Percentiles rank a stretch among this genome's conserved stretches.
Conservation (phyloP, 1,140 invertebrate species). For the Zaprionus capensis region DNA sequence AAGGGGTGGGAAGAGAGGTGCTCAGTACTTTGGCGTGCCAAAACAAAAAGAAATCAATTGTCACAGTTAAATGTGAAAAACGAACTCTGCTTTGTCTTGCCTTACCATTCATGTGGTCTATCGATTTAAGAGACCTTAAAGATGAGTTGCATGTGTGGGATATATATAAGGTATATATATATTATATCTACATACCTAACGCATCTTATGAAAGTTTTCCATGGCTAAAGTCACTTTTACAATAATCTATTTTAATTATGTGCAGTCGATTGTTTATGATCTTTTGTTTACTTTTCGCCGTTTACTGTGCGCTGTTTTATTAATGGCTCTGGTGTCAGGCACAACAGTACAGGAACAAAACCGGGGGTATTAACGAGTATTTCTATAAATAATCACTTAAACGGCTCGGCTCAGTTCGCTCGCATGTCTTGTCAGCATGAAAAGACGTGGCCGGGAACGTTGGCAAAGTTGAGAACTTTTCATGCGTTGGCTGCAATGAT, state of each 20-base stretch:
- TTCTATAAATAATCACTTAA: slow-evolving; percentile 51
- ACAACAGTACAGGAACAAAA: slow-evolving; percentile 11
- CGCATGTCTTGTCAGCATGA: slow-evolving; percentile 52
- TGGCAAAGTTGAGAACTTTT: slow-evolving; percentile 17
- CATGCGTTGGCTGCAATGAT: slow-evolving; percentile 41
- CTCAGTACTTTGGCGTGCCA: slow-evolving; percentile 7
- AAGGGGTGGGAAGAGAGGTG: background rate
- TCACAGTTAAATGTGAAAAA: slow-evolving; percentile 54
- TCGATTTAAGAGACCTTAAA: slow-evolving; percentile 47
- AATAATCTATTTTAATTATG: slow-evolving; percentile 43
- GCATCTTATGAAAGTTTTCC: slow-evolving; percentile 10
- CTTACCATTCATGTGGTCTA: slow-evolving; percentile 29
- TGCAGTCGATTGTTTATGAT: slow-evolving; percentile 36
- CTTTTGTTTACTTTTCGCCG: slow-evolving; percentile 11
- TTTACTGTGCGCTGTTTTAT: slow-evolving; percentile 43
- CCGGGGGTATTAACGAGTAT: slow-evolving; percentile 34
- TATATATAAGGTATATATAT: no score
- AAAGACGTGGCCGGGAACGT: background rate
- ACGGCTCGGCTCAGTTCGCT: slow-evolving; percentile 23
- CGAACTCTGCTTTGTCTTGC: slow-evolving; percentile 7
- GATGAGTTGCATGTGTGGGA: slow-evolving; percentile 5
- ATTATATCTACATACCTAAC: background rate
- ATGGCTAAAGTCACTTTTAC: background rate
- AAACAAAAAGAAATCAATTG: slow-evolving; percentile 47
- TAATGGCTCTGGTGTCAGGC: slow-evolving; percentile 58